Percentiles rank a stretch among this genome's conserved stretches.
Evolutionary conservation across 2,113 vertebrate species (phyloP).

Genomic region (Tylochromis polylepis): DNA sequence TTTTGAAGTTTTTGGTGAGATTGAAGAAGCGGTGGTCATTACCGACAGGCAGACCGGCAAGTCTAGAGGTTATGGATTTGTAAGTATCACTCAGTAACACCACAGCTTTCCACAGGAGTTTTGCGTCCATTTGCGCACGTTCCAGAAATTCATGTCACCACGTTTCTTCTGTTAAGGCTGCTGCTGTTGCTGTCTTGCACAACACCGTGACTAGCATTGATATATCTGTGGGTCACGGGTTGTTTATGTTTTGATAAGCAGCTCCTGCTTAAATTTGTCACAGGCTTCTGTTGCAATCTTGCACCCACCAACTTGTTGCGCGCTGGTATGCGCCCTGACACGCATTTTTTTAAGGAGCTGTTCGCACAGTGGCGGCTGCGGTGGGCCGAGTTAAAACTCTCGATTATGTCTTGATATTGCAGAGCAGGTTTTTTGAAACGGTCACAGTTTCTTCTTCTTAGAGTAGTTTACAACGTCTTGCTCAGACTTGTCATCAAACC

Average conservation of each 20-base stretch:
- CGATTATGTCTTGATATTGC: not conserved
- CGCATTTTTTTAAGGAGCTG: not conserved
- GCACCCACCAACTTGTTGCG: conserved; percentile 43
- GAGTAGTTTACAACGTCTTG: not conserved
- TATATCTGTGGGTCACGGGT: conserved; percentile 31
- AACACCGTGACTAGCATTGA: not conserved
- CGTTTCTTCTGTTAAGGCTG: not conserved
- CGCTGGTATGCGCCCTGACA: conserved; percentile 35
- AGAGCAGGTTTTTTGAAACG: not conserved
- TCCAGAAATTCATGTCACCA: not conserved
- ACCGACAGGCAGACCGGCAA: conserved; percentile 97
- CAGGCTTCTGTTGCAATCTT: conserved; percentile 33
- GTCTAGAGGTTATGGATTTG: conserved; percentile 95
- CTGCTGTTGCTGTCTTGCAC: not conserved
- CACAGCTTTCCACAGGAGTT: not conserved
- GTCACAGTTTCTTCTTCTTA: not conserved
- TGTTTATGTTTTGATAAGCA: conserved; percentile 42
- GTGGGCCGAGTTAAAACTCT: not conserved
- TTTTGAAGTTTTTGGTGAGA: conserved; percentile 97
- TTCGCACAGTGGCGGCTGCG: conserved; percentile 22
- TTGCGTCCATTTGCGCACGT: not conserved
- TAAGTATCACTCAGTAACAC: conserved; percentile 73
- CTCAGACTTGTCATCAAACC: not conserved
- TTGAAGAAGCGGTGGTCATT: conserved; percentile 97
- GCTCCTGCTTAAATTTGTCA: conserved; percentile 4